These are phyloP conservation scores for Triplophysa tibetana DNA, from an alignment of 2,113 vertebrate genomes.

Conservation along the genomic window DNA sequence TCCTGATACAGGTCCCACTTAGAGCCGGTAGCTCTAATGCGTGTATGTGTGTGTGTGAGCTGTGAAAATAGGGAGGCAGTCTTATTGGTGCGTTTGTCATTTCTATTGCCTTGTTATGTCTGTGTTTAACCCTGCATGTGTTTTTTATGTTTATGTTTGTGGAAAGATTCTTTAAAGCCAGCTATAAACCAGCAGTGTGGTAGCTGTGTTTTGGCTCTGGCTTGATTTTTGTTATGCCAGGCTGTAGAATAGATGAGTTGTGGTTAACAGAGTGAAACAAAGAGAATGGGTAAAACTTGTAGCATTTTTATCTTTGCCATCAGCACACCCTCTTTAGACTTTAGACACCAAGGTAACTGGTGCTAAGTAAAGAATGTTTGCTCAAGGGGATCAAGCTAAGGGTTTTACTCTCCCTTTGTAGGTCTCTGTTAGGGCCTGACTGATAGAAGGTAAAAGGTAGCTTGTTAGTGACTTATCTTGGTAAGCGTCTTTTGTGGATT, in stretches of 20 bases:
- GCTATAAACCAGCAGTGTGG: conserved; percentile 12
- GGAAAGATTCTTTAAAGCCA: background rate
- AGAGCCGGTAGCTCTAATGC: background rate
- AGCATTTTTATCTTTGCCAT: background rate
- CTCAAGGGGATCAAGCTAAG: background rate
- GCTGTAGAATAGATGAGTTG: conserved; percentile 18
- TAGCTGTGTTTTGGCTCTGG: conserved; percentile 30
- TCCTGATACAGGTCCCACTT: conserved; percentile 41
- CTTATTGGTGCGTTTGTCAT: conserved; percentile 44
- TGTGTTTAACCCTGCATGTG: conserved; percentile 17
- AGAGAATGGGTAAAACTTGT: background rate
- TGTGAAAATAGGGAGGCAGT: conserved; percentile 39
- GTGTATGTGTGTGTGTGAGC: background rate
- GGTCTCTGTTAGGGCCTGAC: background rate
- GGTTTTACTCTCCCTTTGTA: conserved; percentile 4
- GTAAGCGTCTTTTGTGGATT: background rate
- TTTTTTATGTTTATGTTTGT: conserved; percentile 23
- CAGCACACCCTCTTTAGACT: background rate
- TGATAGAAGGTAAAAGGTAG: background rate
- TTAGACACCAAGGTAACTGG: background rate
- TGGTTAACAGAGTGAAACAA: conserved; percentile 7
- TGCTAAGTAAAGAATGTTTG: conserved; percentile 1
- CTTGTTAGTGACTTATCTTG: background rate
- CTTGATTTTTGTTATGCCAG: conserved; percentile 33
- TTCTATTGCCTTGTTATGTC: conserved; percentile 43